Conservation (phyloP, 2,888 invertebrate genomes). For the Crossocerus cetratus region DNA sequence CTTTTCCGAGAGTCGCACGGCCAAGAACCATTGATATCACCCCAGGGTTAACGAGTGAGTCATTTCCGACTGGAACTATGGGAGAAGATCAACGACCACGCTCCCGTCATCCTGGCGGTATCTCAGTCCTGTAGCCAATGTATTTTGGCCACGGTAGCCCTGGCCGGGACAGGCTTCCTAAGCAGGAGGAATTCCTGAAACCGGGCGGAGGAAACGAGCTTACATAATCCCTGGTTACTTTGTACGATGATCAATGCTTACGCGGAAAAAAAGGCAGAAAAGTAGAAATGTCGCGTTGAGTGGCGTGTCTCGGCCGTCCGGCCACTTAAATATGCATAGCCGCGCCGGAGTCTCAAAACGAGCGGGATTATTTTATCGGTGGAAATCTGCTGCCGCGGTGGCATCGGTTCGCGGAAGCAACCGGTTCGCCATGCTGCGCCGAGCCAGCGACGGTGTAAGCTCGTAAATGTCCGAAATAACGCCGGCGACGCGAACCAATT, state of each 20-base stretch:
- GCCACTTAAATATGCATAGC: constrained; percentile 21
- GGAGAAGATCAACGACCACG: constrained; percentile 54
- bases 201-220: too few relatives aligned
- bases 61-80: constrained; percentile 66
- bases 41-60: constrained; percentile 61
- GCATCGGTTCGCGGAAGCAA: constrained; percentile 44
- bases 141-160: too few relatives aligned
- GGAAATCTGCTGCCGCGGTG: too few relatives aligned
- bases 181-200: too few relatives aligned
- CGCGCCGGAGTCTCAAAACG: constrained; percentile 30
- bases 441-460: neutral
- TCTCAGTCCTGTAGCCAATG: too few relatives aligned
- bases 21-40: constrained; percentile 58
- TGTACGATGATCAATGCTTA: too few relatives aligned
- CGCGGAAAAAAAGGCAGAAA: too few relatives aligned
- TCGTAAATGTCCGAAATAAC: constrained; percentile 49
- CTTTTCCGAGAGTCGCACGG: constrained; percentile 24
- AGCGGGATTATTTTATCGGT: constrained; percentile 48
- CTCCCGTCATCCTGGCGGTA: too few relatives aligned
- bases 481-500: constrained; percentile 36
- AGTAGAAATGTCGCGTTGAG: neutral
- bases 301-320: constrained; percentile 5
- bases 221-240: too few relatives aligned
- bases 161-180: too few relatives aligned
- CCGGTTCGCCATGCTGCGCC: constrained; percentile 35